Evolutionary conservation across 1,140 invertebrate genomes (phyloP), one percentile per base, ranked within the genome.

Genomic region (Maniola jurtina): DNA sequence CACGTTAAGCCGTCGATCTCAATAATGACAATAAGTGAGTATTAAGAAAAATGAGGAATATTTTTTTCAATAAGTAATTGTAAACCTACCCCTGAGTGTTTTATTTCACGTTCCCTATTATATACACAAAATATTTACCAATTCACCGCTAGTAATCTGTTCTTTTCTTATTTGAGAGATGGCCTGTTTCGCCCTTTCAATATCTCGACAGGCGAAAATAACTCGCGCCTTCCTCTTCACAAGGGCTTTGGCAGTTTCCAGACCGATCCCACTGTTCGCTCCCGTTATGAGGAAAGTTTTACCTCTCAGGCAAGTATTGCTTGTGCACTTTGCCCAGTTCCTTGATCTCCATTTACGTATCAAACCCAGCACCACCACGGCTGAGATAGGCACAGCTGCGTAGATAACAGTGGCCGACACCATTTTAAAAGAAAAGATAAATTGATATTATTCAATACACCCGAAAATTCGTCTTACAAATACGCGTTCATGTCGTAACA

Each of bases 251-350:
- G 94, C 94, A 1, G 95, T 95, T 79, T 95, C 95, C 69, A 95
- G 93, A 1, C 96, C 96, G 64, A 97, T 94, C 0, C 96, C 96
- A 63, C 94, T 94, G 84, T 95, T 97, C 1, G 94, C 95, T 25
- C 96, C 96, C 13, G 96, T 97, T 4, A 97, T 93, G 6, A 97
- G 91, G 50, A 94, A 95, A 11, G 89, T 91, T 79, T 91, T 91
- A 15, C 89, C 89, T 65, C 83, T 83, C 52, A 92, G 76, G 69
- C 83, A 88, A 57, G 83, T 86, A 61, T 85, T 86, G 58, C 77
- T 85, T 6, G 72, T 60, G 68, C 88, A 91, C 66, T 81, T 89
- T 10, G 75, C 86, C 90, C 90, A 91, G 69, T 77, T 81, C 54
- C 84, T 78, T 6, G 87, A 86, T 70, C 86, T 81, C 83, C 86